These are phyloP conservation scores for Polypterus bichir DNA, from an alignment of 2,113 vertebrate species.

Conservation along the genomic window DNA sequence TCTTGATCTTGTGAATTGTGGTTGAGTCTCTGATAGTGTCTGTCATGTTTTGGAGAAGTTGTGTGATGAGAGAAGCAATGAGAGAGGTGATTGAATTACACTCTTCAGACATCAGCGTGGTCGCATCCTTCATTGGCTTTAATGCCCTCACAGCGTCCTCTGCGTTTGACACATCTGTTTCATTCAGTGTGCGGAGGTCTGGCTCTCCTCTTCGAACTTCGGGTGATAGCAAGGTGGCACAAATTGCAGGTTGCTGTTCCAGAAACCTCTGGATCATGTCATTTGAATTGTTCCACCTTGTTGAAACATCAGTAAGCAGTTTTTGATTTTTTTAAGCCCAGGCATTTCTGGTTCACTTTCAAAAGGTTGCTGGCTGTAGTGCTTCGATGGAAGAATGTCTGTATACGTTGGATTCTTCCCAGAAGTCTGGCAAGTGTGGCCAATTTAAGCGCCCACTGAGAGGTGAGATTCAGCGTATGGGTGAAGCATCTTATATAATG, in stretches of 20 bases:
- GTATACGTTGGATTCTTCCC: slow-evolving; percentile 1
- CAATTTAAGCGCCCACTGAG: slow-evolving; percentile 1
- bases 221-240: slow-evolving; percentile 10
- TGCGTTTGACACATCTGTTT: slow-evolving; percentile 17
- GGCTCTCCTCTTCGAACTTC: slow-evolving; percentile 8
- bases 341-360: slow-evolving; percentile 2
- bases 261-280: slow-evolving; percentile 15
- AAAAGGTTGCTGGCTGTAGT: not conserved
- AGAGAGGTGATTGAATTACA: slow-evolving; percentile 7
- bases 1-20: slow-evolving; percentile 10
- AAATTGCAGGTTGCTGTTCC: slow-evolving; percentile 12
- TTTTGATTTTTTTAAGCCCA: not conserved
- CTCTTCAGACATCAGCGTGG: slow-evolving; percentile 15
- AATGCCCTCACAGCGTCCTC: slow-evolving; percentile 22
- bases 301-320: slow-evolving; percentile 3
- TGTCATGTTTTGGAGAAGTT: slow-evolving; percentile 12
- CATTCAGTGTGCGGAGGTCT: slow-evolving; percentile 15
- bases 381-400: not conserved
- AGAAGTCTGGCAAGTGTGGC: not conserved
- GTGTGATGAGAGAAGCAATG: slow-evolving; percentile 12
- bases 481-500: too few relatives aligned
- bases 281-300: slow-evolving; percentile 6
- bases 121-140: slow-evolving; percentile 15
- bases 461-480: slow-evolving; percentile 3
- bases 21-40: slow-evolving; percentile 9